A percentile compares a stretch with the other conserved stretches of the same genome.
phyloP scores from a whole-genome alignment of 2,113 vertebrate species.

The Lepus americanus region DNA sequence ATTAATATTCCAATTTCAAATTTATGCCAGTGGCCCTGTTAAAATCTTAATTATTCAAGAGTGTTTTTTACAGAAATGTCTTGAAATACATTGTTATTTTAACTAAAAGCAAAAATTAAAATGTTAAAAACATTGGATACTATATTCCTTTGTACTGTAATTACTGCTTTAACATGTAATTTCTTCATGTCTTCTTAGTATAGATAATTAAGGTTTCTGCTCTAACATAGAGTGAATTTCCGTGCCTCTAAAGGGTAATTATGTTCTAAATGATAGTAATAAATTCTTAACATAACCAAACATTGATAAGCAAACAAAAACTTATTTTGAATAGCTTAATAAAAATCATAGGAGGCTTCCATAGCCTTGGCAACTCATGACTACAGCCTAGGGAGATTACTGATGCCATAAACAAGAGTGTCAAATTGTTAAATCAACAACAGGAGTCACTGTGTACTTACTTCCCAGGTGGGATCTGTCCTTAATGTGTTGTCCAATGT shows the following conservation, averaged over 20 bases:
- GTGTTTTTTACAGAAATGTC: background rate
- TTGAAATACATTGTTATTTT: constrained; percentile 63
- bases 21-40: background rate
- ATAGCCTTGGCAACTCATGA: too few relatives aligned
- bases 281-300: constrained; percentile 70
- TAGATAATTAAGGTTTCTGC: constrained; percentile 75
- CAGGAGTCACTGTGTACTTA: too few relatives aligned
- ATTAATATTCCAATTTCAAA: constrained; percentile 49
- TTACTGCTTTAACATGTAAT: constrained; percentile 79
- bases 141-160: constrained; percentile 63
- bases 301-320: constrained; percentile 60
- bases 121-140: constrained; percentile 64
- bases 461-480: too few relatives aligned
- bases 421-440: too few relatives aligned
- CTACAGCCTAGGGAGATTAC: too few relatives aligned
- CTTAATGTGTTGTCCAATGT: too few relatives aligned
- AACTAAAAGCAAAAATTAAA: constrained; percentile 71
- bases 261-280: constrained; percentile 74
- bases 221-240: constrained; percentile 55
- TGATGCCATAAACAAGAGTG: too few relatives aligned
- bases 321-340: constrained; percentile 73
- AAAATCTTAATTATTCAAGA: constrained; percentile 28
- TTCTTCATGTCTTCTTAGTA: constrained; percentile 57
- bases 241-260: constrained; percentile 68
- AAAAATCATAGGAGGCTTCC: background rate